Evolutionary conservation across 2,888 invertebrate genomes (phyloP).

Genomic region (Horisme vitalbata): DNA sequence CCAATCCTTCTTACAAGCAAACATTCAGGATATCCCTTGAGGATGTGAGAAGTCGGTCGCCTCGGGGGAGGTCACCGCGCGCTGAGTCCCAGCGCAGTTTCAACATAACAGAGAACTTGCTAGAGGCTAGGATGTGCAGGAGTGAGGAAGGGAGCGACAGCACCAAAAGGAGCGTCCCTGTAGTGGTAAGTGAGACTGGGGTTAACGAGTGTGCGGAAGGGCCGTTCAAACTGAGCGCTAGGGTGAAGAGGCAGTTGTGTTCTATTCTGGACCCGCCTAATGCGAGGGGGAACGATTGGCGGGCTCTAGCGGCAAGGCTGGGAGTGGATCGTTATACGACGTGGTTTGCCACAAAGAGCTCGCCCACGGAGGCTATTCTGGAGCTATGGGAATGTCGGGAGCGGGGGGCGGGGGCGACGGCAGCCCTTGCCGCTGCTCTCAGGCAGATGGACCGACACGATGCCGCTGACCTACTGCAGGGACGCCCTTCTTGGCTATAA

Average conservation of each 20-base stretch:
- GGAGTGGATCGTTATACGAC: slow-evolving; percentile 97
- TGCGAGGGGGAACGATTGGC: slow-evolving; percentile 97
- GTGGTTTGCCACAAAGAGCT: slow-evolving; percentile 98
- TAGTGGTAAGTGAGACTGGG: slow-evolving; percentile 79
- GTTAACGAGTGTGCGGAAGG: slow-evolving; percentile 84
- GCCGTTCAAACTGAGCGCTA: slow-evolving; percentile 83
- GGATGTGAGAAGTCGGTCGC: slow-evolving; percentile 71
- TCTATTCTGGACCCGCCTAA: slow-evolving; percentile 95
- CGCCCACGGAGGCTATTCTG: slow-evolving; percentile 97
- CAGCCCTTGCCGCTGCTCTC: slow-evolving; percentile 84
- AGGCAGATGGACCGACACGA: slow-evolving; percentile 75
- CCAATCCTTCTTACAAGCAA: slow-evolving; percentile 77
- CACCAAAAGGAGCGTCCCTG: slow-evolving; percentile 78
- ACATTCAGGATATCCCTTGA: slow-evolving; percentile 76
- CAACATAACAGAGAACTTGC: slow-evolving; percentile 75
- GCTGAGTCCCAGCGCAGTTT: slow-evolving; percentile 75
- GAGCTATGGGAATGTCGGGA: slow-evolving; percentile 98
- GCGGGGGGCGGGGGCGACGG: slow-evolving; percentile 90
- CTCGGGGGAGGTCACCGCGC: slow-evolving; percentile 73
- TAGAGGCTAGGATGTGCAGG: slow-evolving; percentile 73
- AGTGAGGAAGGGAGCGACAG: slow-evolving; percentile 77
- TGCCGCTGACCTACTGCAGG: slow-evolving; percentile 71
- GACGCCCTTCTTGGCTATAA: slow-evolving; percentile 78
- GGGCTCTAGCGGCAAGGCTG: slow-evolving; percentile 95
- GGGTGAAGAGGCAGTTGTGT: slow-evolving; percentile 80